Evolutionary conservation across 2,888 invertebrate genomes (phyloP).

Genomic region (Plagodis dolabraria): DNA sequence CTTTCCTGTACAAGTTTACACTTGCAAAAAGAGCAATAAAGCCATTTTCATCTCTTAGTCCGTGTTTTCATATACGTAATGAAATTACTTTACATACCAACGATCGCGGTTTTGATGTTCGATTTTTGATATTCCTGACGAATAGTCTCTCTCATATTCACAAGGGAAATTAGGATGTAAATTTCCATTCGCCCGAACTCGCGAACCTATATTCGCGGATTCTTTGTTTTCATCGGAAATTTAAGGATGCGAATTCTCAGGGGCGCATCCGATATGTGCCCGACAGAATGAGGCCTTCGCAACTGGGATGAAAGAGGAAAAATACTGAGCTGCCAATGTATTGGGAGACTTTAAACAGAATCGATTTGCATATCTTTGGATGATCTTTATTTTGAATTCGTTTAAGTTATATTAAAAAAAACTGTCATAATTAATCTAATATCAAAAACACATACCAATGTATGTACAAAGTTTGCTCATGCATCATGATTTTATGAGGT

Average conservation of each 20-base stretch:
- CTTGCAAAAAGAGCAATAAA: constrained; percentile 7
- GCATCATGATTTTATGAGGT: too few species aligned
- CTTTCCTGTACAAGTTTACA: neutral
- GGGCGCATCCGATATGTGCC: constrained; percentile 56
- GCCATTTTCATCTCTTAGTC: constrained; percentile 15
- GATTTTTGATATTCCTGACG: constrained; percentile 74
- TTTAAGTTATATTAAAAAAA: too few species aligned
- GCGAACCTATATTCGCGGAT: constrained; percentile 74
- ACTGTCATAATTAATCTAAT: too few species aligned
- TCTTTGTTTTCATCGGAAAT: constrained; percentile 82
- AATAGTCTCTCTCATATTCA: constrained; percentile 68
- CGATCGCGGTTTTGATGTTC: constrained; percentile 41
- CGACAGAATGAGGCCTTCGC: constrained; percentile 36
- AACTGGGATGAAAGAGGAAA: constrained; percentile 36
- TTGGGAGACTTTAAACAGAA: neutral
- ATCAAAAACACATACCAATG: too few species aligned
- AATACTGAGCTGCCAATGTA: constrained; percentile 2
- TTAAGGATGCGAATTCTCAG: constrained; percentile 71
- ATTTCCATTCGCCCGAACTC: constrained; percentile 74
- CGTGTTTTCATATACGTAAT: constrained; percentile 24
- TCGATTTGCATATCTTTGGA: neutral
- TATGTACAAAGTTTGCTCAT: too few species aligned
- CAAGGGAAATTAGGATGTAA: constrained; percentile 84
- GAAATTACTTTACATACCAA: constrained; percentile 33
- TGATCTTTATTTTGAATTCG: too few species aligned